Evolutionary conservation across 2,888 invertebrate genomes (phyloP), one percentile per base, ranked within the genome.

Genomic region (Melipona beecheii): DNA sequence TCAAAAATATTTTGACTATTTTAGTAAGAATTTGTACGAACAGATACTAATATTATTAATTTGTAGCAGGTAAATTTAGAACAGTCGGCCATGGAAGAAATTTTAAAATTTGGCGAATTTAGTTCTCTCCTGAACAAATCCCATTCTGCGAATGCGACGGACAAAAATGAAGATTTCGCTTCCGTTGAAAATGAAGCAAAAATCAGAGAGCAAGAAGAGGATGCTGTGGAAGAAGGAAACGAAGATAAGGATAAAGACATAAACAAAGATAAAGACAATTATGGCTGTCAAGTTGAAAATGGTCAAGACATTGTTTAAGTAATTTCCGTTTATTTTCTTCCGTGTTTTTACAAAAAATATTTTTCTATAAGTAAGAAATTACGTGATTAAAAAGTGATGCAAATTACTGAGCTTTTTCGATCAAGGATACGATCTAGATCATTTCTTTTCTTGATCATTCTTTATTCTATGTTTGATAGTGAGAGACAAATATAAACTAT

Each of bases 91-190:
- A 92, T 93, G 91, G 92, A 93, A 64, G 92, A 92, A 60, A 91
- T 93, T 72, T 81, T 93, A 77, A 93, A 93, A 64, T 93, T 93
- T 77, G 93, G 93, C 5, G 93, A 93, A 80, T 93, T 93, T 79
- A 93, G 93, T 85, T 93, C 93, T 4, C 85, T 93, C 81, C 72
- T 93, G 77, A 91, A 93, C 76, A 93, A 93, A 81, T 91, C 93
- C 0, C 93, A 93, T 70, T 89, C 73, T 4, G 81, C 79, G 43
- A 87, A 85, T 65, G 77, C 83, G 19, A 70, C 83, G 13, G 75
- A 31, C 15, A 90, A 87, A 65, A 81, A 36, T n/a, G 90, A 88
- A 15, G 78, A 86, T 36, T 74, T 73, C 0, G 21, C 58, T 9
- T 58, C 78, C 3, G 13, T n/a, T 15, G 83, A 74, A 43, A 70